phyloP scores from a whole-genome alignment of 2,888 invertebrate genomes.

The Drymonia ruficornis region DNA sequence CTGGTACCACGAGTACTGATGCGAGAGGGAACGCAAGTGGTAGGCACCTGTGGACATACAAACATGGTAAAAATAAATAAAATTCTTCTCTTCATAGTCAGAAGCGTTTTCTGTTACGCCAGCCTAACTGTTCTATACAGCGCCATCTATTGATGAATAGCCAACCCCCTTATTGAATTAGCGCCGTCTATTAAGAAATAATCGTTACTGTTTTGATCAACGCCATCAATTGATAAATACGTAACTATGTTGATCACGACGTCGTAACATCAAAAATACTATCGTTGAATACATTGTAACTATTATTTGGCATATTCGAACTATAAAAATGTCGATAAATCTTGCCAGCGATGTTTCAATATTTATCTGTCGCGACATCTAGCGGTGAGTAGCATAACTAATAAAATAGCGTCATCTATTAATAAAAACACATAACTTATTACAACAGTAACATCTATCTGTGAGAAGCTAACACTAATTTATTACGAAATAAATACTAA shows the following conservation, averaged over 20 bases:
- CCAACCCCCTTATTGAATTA: conserved; percentile 2
- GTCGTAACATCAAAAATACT: too few relatives aligned
- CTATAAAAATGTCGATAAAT: too few relatives aligned
- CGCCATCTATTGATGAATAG: conserved; percentile 8
- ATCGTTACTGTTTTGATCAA: background rate
- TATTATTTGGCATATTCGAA: too few relatives aligned
- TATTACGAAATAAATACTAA: too few relatives aligned
- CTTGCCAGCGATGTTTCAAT: too few relatives aligned
- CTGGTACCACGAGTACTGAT: conserved; percentile 56
- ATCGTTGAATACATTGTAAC: too few relatives aligned
- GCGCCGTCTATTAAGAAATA: conserved; percentile 17
- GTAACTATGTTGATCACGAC: too few relatives aligned
- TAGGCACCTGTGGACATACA: conserved; percentile 44
- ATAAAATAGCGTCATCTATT: conserved; percentile 18
- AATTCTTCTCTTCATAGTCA: too few relatives aligned
- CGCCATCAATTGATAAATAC: conserved; percentile 18
- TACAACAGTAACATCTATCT: too few relatives aligned
- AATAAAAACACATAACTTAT: background rate
- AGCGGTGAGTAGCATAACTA: background rate
- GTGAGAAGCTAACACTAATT: background rate
- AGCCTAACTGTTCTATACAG: background rate
- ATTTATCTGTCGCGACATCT: too few relatives aligned
- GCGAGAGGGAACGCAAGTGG: conserved; percentile 54
- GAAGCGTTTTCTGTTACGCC: too few relatives aligned
- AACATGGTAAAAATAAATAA: too few relatives aligned